Percentiles rank a stretch among this genome's conserved stretches.
phyloP scores from a whole-genome alignment of 2,113 vertebrate species.

The Triplophysa tibetana region DNA sequence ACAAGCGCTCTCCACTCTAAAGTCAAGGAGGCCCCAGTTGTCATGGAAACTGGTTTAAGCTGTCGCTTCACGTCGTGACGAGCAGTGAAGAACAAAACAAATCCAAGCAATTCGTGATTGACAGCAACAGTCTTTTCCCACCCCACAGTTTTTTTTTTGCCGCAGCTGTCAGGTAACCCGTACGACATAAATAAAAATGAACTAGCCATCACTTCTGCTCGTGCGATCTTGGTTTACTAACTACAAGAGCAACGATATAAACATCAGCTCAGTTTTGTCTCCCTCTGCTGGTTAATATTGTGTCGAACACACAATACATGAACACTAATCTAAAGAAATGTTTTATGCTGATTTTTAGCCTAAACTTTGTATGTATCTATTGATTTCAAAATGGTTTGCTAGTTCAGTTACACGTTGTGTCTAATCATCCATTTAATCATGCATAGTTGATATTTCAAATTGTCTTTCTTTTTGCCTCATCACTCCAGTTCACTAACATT shows the following conservation, averaged over 20 bases:
- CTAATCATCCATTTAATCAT: too few relatives aligned
- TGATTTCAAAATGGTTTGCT: too few relatives aligned
- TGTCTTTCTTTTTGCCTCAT: too few relatives aligned
- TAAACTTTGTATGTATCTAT: too few relatives aligned
- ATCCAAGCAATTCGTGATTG: constrained; percentile 8
- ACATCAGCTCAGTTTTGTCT: not conserved
- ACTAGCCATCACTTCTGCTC: not conserved
- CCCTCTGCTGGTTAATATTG: constrained; percentile 3
- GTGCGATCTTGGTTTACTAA: too few relatives aligned
- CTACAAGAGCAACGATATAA: not conserved
- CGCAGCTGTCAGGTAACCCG: not conserved
- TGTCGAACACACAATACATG: not conserved
- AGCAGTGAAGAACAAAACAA: constrained; percentile 1
- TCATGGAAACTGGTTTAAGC: constrained; percentile 31
- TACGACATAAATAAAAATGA: not conserved
- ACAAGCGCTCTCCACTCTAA: constrained; percentile 16
- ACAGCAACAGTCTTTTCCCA: constrained; percentile 4
- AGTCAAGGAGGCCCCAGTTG: constrained; percentile 21
- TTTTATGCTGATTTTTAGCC: too few relatives aligned
- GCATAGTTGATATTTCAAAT: too few relatives aligned
- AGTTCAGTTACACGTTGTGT: too few relatives aligned
- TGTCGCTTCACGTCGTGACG: constrained; percentile 7
- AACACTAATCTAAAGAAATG: too few relatives aligned
- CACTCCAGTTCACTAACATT: too few relatives aligned
- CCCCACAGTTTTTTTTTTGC: not conserved